Evolutionary conservation across 1,140 invertebrate species (phyloP).

Genomic region (Protaetia brevitarsis): DNA sequence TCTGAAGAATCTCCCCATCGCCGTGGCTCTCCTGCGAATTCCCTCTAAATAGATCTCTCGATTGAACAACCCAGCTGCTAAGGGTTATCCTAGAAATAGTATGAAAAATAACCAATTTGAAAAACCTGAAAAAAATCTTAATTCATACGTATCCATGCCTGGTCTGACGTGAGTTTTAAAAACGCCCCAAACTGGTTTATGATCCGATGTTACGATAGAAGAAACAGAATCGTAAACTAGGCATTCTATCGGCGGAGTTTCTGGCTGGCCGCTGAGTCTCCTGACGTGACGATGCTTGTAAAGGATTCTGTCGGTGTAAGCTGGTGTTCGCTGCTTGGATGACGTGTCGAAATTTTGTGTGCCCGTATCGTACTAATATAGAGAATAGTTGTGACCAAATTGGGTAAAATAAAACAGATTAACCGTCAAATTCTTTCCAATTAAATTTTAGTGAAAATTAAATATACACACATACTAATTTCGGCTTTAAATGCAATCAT

Average conservation of each 20-base stretch:
- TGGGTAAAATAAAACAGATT: no score
- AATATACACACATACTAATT: no score
- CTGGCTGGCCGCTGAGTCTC: conserved; percentile 46
- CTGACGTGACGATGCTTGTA: conserved; percentile 65
- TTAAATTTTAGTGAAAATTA: no score
- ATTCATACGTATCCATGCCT: conserved; percentile 81
- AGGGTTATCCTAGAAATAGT: conserved; percentile 67
- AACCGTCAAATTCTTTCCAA: no score
- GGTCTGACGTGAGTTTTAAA: conserved; percentile 78
- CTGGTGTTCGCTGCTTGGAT: conserved; percentile 83
- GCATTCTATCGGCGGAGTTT: conserved; percentile 60
- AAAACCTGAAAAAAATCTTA: neutral
- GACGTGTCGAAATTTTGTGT: conserved; percentile 88
- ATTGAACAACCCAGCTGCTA: conserved; percentile 84
- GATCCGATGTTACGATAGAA: conserved; percentile 83
- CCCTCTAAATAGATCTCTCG: conserved; percentile 84
- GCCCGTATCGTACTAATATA: conserved; percentile 73
- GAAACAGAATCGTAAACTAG: conserved; percentile 80
- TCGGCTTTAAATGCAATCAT: no score
- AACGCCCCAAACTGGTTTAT: conserved; percentile 92
- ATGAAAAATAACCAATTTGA: neutral
- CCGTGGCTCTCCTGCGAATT: conserved; percentile 69
- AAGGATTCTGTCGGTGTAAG: conserved; percentile 89
- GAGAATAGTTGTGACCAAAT: conserved; percentile 29
- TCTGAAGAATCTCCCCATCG: conserved; percentile 64